Conservation (phyloP, 2,797 vertebrate genomes). For the Silurus lanzhouensis region DNA sequence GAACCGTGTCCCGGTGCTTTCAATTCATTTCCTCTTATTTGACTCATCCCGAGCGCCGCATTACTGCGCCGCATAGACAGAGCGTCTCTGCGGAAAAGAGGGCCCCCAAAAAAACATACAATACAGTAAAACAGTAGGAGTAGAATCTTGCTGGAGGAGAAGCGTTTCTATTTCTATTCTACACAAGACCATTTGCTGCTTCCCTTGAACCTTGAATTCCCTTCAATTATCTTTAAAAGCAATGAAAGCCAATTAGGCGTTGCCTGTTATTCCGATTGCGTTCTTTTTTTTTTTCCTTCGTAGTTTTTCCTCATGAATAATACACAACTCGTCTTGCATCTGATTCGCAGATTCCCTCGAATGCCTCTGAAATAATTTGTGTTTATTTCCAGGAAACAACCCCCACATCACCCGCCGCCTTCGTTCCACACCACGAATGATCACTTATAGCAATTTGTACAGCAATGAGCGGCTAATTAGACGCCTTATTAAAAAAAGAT, state of each 20-base stretch:
- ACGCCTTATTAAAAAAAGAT: background rate
- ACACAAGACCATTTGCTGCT: background rate
- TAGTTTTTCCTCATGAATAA: conserved; percentile 11
- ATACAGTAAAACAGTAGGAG: background rate
- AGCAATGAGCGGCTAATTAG: conserved; percentile 24
- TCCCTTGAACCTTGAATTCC: background rate
- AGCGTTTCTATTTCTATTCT: background rate
- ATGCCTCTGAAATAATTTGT: conserved; percentile 5
- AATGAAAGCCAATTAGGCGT: conserved; percentile 4
- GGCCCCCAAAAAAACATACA: background rate
- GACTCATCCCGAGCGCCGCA: background rate
- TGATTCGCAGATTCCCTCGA: conserved; percentile 13
- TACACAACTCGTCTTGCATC: background rate
- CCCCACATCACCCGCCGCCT: too few relatives aligned
- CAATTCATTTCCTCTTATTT: conserved; percentile 30
- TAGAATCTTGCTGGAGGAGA: background rate
- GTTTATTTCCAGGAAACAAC: conserved; percentile 20
- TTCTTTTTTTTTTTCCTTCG: background rate
- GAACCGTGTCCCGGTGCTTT: background rate
- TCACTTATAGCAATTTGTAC: conserved; percentile 13
- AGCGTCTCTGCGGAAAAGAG: background rate
- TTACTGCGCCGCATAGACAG: background rate
- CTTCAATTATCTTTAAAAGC: background rate
- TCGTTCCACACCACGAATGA: background rate
- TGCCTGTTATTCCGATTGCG: background rate